Conservation (phyloP, 2,797 vertebrate genomes). For the Morelia viridis region DNA sequence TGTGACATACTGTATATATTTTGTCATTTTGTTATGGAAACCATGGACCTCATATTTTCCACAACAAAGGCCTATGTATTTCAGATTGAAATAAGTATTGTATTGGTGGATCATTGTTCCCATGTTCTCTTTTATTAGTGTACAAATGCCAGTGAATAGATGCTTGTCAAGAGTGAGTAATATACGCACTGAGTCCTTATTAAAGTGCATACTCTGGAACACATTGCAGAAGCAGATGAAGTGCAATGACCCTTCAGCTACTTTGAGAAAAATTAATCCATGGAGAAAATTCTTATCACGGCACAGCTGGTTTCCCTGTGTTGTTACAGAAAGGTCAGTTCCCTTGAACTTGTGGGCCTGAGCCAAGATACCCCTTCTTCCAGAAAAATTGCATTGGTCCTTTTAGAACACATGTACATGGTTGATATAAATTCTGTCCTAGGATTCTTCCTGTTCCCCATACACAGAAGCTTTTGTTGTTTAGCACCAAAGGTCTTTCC, state of each 20-base stretch:
- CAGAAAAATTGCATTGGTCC: not conserved
- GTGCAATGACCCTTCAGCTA: not conserved
- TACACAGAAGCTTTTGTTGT: not conserved
- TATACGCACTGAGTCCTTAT: not conserved
- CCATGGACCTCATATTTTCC: too few relatives aligned
- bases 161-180: constrained; percentile 32
- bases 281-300: not conserved
- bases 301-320: constrained; percentile 1
- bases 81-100: not conserved
- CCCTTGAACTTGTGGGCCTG: not conserved
- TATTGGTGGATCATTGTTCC: not conserved
- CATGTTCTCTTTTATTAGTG: not conserved
- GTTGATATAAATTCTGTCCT: constrained; percentile 11
- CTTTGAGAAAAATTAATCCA: not conserved
- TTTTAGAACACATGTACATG: not conserved
- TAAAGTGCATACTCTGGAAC: constrained; percentile 25
- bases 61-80: not conserved
- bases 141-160: constrained; percentile 34
- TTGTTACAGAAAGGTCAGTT: constrained; percentile 34
- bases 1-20: not conserved
- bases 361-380: constrained; percentile 5
- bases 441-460: not conserved
- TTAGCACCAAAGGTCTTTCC: not conserved
- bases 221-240: constrained; percentile 11
- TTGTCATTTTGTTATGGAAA: not conserved